Conservation (phyloP, 2,797 vertebrate species). For the Cirrhinus mrigala region DNA sequence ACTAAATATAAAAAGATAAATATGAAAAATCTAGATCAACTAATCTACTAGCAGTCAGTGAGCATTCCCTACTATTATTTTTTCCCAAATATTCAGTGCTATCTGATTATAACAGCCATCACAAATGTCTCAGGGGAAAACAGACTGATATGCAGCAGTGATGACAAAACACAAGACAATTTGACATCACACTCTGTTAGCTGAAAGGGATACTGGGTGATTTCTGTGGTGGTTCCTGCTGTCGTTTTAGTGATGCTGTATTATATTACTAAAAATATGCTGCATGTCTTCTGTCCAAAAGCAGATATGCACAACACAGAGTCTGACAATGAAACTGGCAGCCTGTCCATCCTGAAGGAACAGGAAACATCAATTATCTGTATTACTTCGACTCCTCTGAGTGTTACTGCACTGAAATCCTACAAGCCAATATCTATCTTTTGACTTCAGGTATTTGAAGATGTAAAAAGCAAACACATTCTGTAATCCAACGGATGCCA, state of each 20-base stretch:
- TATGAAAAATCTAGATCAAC: neutral
- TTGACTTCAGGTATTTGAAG: neutral
- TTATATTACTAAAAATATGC: conserved; percentile 33
- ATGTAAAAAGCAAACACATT: neutral
- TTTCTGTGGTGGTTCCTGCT: conserved; percentile 13
- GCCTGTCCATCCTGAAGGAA: conserved; percentile 3
- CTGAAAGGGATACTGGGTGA: conserved; percentile 22
- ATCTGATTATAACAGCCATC: conserved; percentile 13
- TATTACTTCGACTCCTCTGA: neutral
- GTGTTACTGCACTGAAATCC: neutral
- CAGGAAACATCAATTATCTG: conserved; percentile 28
- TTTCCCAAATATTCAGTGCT: neutral
- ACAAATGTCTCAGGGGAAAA: conserved; percentile 2
- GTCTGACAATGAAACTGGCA: conserved; percentile 14
- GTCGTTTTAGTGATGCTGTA: conserved; percentile 14
- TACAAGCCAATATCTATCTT: neutral
- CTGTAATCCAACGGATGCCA: neutral
- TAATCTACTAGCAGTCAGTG: neutral
- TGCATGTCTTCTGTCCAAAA: conserved; percentile 17
- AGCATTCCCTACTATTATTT: neutral
- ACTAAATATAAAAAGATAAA: neutral
- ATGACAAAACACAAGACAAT: conserved; percentile 14
- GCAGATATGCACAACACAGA: neutral
- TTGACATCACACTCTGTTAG: conserved; percentile 7
- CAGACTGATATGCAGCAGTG: conserved; percentile 15